Percentiles rank a stretch among this genome's conserved stretches.
Conservation (phyloP, 2,797 vertebrate genomes). For the Syngnathus acus region DNA sequence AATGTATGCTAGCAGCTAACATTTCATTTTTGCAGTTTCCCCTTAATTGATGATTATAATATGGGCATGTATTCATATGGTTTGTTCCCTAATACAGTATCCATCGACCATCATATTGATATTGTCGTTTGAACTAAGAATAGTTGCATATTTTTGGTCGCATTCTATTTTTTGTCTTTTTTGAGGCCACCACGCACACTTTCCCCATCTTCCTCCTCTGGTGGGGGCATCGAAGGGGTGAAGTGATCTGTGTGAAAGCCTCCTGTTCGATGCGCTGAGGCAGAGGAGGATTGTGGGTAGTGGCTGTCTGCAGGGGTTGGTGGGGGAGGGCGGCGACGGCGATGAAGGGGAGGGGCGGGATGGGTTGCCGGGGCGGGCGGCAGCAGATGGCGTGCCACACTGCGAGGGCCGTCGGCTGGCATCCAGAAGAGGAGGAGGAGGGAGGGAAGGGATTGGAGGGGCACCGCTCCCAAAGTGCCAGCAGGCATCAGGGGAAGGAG, state of each 20-base stretch:
- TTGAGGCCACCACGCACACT: constrained; percentile 15
- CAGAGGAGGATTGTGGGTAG: constrained; percentile 73
- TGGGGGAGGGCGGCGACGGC: constrained; percentile 30
- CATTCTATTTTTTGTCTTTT: background rate
- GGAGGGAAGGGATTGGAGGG: constrained; percentile 46
- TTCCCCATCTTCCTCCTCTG: constrained; percentile 51
- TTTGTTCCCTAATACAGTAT: background rate
- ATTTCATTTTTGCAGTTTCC: background rate
- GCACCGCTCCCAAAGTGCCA: constrained; percentile 68
- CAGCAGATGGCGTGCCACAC: constrained; percentile 74
- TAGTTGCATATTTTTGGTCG: background rate
- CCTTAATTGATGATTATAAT: background rate
- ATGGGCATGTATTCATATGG: background rate
- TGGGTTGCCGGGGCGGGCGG: constrained; percentile 58
- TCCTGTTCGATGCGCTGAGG: constrained; percentile 68
- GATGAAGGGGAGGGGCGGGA: constrained; percentile 43
- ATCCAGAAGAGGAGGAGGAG: constrained; percentile 58
- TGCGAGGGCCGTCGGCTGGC: constrained; percentile 72
- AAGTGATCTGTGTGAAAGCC: constrained; percentile 74
- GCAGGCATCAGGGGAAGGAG: constrained; percentile 63
- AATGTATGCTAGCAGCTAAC: background rate
- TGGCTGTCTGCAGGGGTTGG: constrained; percentile 64
- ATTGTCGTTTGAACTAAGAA: background rate
- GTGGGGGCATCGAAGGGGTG: constrained; percentile 65
- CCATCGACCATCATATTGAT: background rate